Evolutionary conservation across 2,888 invertebrate genomes (phyloP).

Genomic region (Eledona agricola): DNA sequence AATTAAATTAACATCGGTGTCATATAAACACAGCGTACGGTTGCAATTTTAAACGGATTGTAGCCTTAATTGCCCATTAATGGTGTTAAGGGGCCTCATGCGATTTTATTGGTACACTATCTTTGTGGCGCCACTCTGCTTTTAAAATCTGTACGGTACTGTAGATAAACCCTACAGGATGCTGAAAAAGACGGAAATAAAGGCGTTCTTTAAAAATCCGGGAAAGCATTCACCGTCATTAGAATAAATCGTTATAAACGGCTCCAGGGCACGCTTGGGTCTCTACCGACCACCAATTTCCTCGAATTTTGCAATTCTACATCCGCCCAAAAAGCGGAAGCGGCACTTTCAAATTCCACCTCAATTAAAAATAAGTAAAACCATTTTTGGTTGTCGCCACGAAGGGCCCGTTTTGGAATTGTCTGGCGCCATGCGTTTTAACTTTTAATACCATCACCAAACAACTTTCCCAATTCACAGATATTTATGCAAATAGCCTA

Average conservation of each 20-base stretch:
- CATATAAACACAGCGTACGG: slow-evolving; percentile 23
- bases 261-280: slow-evolving; percentile 1
- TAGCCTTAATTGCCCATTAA: slow-evolving; percentile 14
- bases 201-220: slow-evolving; percentile 3
- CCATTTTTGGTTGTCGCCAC: not conserved
- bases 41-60: slow-evolving; percentile 23
- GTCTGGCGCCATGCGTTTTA: slow-evolving; percentile 38
- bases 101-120: not conserved
- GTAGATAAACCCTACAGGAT: slow-evolving; percentile 1
- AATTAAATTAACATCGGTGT: slow-evolving; percentile 20
- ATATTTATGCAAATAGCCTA: slow-evolving; percentile 33
- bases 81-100: not conserved
- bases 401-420: slow-evolving; percentile 10
- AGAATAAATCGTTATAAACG: slow-evolving; percentile 2
- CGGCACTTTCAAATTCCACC: slow-evolving; percentile 6
- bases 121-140: slow-evolving; percentile 1
- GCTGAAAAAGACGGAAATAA: slow-evolving; percentile 11
- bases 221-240: slow-evolving; percentile 1
- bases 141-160: not conserved
- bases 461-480: slow-evolving; percentile 28
- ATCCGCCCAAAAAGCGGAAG: slow-evolving; percentile 8
- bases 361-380: slow-evolving; percentile 4
- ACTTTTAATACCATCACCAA: slow-evolving; percentile 5
- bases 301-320: no score
- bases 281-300: no score